A percentile compares a stretch with the other conserved stretches of the same genome.
Evolutionary conservation across 2,113 vertebrate species (phyloP).

Genomic region (Indicator indicator): DNA sequence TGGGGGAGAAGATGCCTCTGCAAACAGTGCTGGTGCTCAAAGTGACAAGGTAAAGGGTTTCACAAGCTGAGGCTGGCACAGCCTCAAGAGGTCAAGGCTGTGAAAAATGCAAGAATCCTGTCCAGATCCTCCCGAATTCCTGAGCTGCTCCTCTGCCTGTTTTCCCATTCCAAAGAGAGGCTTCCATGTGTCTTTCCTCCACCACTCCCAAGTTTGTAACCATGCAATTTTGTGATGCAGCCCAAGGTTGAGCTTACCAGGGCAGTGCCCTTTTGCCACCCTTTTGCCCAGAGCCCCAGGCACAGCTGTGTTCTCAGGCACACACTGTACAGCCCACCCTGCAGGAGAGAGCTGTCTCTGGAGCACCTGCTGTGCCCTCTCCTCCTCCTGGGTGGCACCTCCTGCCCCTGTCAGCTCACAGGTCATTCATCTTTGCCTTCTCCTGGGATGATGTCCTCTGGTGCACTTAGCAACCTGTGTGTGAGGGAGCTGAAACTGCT

Average conservation of each 20-base stretch:
- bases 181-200: background rate
- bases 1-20: background rate
- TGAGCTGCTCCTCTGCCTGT: background rate
- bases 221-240: background rate
- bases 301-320: background rate
- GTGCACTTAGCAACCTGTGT: background rate
- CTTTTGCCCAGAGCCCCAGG: background rate
- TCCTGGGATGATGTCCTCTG: background rate
- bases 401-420: background rate
- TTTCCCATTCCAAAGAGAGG: background rate
- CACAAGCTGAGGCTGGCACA: background rate
- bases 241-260: background rate
- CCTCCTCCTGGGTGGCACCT: background rate
- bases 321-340: background rate
- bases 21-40: background rate
- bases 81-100: background rate
- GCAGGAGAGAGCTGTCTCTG: background rate
- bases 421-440: background rate
- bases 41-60: background rate
- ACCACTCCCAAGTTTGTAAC: background rate
- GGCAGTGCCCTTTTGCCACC: background rate
- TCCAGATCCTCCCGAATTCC: background rate
- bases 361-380: background rate
- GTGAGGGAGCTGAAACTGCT: background rate
- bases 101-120: background rate